Evolutionary conservation across 1,140 invertebrate genomes (phyloP), one percentile per base, ranked within the genome.

Genomic region (Hycleus phaleratus): DNA sequence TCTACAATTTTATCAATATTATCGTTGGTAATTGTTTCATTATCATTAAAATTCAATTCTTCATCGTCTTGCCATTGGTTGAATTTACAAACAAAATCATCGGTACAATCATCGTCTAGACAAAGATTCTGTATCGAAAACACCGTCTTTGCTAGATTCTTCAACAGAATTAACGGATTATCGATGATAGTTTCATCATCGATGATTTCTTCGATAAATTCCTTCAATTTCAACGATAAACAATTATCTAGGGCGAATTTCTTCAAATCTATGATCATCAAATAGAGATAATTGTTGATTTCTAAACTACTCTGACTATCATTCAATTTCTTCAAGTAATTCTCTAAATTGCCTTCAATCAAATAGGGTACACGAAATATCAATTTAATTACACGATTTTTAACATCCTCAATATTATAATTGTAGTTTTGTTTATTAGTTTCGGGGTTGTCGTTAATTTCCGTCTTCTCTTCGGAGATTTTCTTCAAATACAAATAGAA

Each of bases 401-500:
- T 43, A 32, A 38, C 52, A 10, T 44, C n/a, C 47, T 63, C 38
- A 4, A 43, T 49, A 47, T 58, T 43, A 44, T 50, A 2, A n/a
- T 52, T 38, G 32, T 10, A 24, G 1, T 24, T 26, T 47, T 26
- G 4, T 46, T 8, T 44, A 11, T 47, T 58, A 7, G n/a, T 25
- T 46, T 52, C 26, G 25, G 39, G 10, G 12, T 60, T 52, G 26
- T 50, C 12, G 40, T 32, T 58, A 51, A 43, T 42, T 58, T 8
- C 42, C 10, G 60, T 55, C 24, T 39, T 53, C n/a, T 62, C 57
- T 26, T 55, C 24, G n/a, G 61, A 26, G 18, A 62, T 42, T 42
- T 63, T 60, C 38, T 59, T 63, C 24, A 56, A 11, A 42, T 62
- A 69, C 3, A 70, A 52, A 25, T 65, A 54, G 46, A 70, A 81